Percentiles rank a stretch among this genome's conserved stretches.
Evolutionary conservation across 2,113 vertebrate species (phyloP).

Genomic region (Neodontobutis hainanensis): DNA sequence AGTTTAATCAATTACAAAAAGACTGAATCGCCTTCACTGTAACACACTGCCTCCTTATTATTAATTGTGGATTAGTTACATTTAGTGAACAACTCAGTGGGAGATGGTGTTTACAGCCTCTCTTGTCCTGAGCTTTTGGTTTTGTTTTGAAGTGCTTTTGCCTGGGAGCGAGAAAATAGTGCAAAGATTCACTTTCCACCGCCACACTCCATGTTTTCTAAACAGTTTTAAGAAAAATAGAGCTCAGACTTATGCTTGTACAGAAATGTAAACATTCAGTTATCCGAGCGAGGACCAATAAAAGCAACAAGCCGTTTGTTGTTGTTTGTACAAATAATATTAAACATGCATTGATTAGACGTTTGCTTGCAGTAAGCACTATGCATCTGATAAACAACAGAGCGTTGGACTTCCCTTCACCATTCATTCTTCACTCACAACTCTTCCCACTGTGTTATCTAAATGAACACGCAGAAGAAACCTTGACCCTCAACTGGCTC

Average conservation of each 20-base stretch:
- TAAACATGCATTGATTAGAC: slow-evolving; percentile 27
- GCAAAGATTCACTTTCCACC: background rate
- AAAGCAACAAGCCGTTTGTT: slow-evolving; percentile 24
- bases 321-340: slow-evolving; percentile 43
- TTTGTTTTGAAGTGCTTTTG: background rate
- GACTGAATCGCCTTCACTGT: too few species aligned
- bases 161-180: slow-evolving; percentile 1
- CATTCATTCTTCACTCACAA: slow-evolving; percentile 27
- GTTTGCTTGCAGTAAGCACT: slow-evolving; percentile 26
- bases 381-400: slow-evolving; percentile 13
- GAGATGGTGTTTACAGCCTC: background rate
- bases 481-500: slow-evolving; percentile 39
- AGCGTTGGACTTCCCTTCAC: slow-evolving; percentile 9
- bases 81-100: background rate
- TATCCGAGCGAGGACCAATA: slow-evolving; percentile 34
- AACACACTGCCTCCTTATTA: too few species aligned
- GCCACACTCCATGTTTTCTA: slow-evolving; percentile 25
- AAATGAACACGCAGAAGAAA: slow-evolving; percentile 28
- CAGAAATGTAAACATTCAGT: slow-evolving; percentile 51
- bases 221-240: slow-evolving; percentile 40
- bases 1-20: too few species aligned
- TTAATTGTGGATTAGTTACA: background rate
- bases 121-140: background rate
- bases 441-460: slow-evolving; percentile 25
- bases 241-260: slow-evolving; percentile 30